Evolutionary conservation across 2,113 vertebrate genomes (phyloP).

Genomic region (Lycocorax pyrrhopterus): DNA sequence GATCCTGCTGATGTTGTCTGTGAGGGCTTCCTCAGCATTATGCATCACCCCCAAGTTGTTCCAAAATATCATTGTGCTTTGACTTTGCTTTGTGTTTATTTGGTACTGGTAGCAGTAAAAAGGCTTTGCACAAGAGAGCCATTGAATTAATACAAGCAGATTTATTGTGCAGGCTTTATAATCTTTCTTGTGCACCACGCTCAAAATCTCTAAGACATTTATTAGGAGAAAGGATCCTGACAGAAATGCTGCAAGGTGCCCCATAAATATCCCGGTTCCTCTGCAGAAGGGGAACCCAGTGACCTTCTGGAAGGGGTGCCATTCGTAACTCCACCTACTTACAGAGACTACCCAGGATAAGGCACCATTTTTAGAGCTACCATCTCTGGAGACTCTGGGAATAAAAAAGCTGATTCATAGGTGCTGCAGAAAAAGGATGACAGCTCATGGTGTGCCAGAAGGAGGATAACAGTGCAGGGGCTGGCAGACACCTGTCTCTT

Average conservation of each 20-base stretch:
- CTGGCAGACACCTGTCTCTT: not conserved
- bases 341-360: not conserved
- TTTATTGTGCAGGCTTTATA: conserved; percentile 19
- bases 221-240: not conserved
- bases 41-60: not conserved
- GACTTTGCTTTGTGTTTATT: conserved; percentile 3
- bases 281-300: not conserved
- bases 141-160: conserved; percentile 40
- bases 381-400: not conserved
- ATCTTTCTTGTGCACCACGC: conserved; percentile 6
- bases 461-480: not conserved
- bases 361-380: not conserved
- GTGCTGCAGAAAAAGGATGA: not conserved
- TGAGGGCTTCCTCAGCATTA: not conserved
- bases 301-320: not conserved
- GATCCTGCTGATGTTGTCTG: not conserved
- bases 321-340: not conserved
- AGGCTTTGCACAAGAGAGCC: conserved; percentile 30
- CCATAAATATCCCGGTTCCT: not conserved
- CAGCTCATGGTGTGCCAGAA: not conserved
- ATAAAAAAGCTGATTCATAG: not conserved
- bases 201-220: not conserved
- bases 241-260: not conserved
- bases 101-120: not conserved
- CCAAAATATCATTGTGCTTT: not conserved